phyloP scores from a whole-genome alignment of 2,797 vertebrate species.

The Takifugu ocellatus region DNA sequence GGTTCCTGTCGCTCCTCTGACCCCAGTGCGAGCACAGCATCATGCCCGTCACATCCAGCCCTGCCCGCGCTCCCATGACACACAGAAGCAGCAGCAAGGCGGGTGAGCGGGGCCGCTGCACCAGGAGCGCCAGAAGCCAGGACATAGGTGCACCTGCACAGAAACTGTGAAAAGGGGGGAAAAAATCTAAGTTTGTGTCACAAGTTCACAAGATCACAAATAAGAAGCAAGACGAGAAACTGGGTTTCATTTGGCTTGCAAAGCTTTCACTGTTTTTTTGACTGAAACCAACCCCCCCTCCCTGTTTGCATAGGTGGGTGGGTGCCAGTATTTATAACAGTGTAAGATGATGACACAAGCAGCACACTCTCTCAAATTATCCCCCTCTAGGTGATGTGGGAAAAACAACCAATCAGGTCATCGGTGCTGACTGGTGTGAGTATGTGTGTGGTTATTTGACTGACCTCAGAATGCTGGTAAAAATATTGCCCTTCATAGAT shows the following conservation, averaged over 20 bases:
- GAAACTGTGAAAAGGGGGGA: neutral
- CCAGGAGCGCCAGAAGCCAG: slow-evolving; percentile 18
- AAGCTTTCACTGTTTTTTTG: neutral
- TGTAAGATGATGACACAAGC: slow-evolving; percentile 33
- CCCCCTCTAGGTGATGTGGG: slow-evolving; percentile 26
- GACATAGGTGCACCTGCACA: slow-evolving; percentile 33
- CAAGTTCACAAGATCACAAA: neutral
- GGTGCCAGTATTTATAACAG: slow-evolving; percentile 37
- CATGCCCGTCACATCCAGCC: slow-evolving; percentile 11
- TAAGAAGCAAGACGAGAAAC: neutral
- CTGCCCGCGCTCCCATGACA: slow-evolving; percentile 16
- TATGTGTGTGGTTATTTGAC: neutral
- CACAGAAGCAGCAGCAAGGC: slow-evolving; percentile 32
- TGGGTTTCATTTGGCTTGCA: neutral
- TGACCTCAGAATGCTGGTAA: no score
- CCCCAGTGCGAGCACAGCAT: slow-evolving; percentile 44
- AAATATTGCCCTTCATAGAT: neutral
- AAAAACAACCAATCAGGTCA: slow-evolving; percentile 9
- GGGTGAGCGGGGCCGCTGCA: slow-evolving; percentile 4
- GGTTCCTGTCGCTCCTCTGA: slow-evolving; percentile 24
- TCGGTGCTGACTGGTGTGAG: neutral
- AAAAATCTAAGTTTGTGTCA: neutral
- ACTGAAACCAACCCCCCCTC: neutral
- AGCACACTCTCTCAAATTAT: slow-evolving; percentile 13
- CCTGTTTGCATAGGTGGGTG: slow-evolving; percentile 7